Evolutionary conservation across 2,113 vertebrate species (phyloP).

Genomic region (Grallaria varia): DNA sequence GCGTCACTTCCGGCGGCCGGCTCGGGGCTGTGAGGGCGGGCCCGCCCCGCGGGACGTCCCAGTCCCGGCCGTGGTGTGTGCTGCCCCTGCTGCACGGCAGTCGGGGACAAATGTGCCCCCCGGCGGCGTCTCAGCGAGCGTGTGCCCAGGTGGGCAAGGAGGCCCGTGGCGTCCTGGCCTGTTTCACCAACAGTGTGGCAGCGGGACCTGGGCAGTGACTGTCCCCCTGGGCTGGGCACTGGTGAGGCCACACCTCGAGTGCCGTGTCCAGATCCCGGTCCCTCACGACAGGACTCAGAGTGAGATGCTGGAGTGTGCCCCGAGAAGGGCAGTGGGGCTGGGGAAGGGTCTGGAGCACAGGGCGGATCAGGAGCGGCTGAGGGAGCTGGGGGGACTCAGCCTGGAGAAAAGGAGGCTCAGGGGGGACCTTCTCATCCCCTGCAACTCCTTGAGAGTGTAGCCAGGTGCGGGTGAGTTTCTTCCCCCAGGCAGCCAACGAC

Average conservation of each 20-base stretch:
- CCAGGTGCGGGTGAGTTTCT: not conserved
- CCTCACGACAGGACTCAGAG: not conserved
- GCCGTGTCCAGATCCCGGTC: not conserved
- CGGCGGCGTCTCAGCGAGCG: too few species aligned
- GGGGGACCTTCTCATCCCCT: fast-evolving
- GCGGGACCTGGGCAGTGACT: not conserved
- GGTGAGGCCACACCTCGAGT: not conserved
- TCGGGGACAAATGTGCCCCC: too few species aligned
- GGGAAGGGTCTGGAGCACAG: not conserved
- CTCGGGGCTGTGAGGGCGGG: fast-evolving
- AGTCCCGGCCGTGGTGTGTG: too few species aligned
- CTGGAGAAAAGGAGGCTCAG: not conserved
- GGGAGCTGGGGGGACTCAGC: not conserved
- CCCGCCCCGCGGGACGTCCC: fast-evolving
- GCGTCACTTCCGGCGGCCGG: not conserved
- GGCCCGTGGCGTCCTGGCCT: not conserved
- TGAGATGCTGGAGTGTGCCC: not conserved
- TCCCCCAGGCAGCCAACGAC: not conserved
- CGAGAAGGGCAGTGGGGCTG: not conserved
- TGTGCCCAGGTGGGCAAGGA: not conserved
- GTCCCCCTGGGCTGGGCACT: not conserved
- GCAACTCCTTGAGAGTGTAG: not conserved
- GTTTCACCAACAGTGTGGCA: not conserved
- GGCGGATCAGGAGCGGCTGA: not conserved
- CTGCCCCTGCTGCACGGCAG: too few species aligned